Base-by-base conservation (phyloP, 1,140 invertebrate species). In the Colletes latitarsis region DNA sequence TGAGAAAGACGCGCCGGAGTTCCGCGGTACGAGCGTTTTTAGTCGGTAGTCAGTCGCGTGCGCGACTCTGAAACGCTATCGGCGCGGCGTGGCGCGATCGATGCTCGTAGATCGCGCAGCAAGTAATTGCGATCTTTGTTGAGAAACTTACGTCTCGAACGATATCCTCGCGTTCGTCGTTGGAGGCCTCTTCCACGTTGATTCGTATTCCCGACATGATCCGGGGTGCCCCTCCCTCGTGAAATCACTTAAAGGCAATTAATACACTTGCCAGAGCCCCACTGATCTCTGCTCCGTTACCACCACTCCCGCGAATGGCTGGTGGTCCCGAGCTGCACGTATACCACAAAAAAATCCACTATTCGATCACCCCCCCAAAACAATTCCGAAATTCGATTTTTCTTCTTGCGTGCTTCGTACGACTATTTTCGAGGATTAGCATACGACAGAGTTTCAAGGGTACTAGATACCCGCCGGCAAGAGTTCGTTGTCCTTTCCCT, bases 171-270 rank as follows among this genome's bases (percentile, higher is more conserved):
- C 46, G 82, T 6, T 60, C 62, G 9, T 82, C 85, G 74, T 76
- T 88, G 70, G 87, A 82, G 68, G 76, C 66, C 72, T 90, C 87
- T 60, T 91, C 88, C 19, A 89, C 81, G 83, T 89, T 90, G 83
- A 91, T 89, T 19, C 86, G 88, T 75, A 89, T 89, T 55, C 85
- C 88, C 39, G 92, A 86, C 88, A 90, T 87, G 83, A 71, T 85
- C 67, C 82, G 77, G 52, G 68, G 41, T 30, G 72, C 80, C 46
- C 57, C 46, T 77, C 41, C 62, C n/a, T 71, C 58, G 12, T 17
- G 58, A 62, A 75, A 67, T 41, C 79, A 82, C 71, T 57, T 19
- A 6, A 46, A 71, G 43, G 30, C 17, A 73, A 71, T 67, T 53
- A 17, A 39, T 19, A 67, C 74, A 71, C 66, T 46, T 73, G 62